Percentiles rank a stretch among this genome's conserved stretches.
phyloP scores from a whole-genome alignment of 2,888 invertebrate species.

The Plagiodera versicolora region DNA sequence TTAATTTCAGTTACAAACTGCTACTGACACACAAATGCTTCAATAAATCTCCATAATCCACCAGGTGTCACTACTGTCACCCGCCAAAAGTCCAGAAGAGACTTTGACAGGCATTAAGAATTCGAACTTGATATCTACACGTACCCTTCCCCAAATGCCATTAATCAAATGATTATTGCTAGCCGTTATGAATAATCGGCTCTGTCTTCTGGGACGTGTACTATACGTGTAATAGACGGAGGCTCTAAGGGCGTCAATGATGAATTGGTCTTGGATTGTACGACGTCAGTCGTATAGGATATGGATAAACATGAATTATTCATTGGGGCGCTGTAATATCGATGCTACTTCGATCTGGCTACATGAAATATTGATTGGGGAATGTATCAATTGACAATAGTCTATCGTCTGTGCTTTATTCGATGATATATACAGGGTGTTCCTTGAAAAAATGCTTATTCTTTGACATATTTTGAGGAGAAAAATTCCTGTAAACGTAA shows the following conservation, averaged over 20 bases:
- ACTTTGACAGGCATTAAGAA: slow-evolving; percentile 9
- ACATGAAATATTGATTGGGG: too few species aligned
- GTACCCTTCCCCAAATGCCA: slow-evolving; percentile 13
- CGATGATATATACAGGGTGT: too few species aligned
- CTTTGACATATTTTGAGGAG: too few species aligned
- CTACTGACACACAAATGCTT: too few species aligned
- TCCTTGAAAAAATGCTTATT: too few species aligned
- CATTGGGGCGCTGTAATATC: neutral
- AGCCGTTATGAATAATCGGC: slow-evolving; percentile 40
- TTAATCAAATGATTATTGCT: slow-evolving; percentile 39
- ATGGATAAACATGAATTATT: neutral
- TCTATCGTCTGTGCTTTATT: too few species aligned
- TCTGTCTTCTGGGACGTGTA: slow-evolving; percentile 26
- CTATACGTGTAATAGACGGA: slow-evolving; percentile 22
- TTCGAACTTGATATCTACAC: slow-evolving; percentile 12
- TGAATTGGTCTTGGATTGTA: slow-evolving; percentile 1
- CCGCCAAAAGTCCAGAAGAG: too few species aligned
- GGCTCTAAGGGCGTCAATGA: slow-evolving; percentile 19
- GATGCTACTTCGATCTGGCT: neutral
- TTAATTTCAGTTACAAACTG: too few species aligned
- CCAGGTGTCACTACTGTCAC: too few species aligned
- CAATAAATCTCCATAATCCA: too few species aligned
- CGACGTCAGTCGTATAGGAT: neutral
- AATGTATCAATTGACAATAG: too few species aligned
- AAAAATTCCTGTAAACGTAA: too few species aligned